Evolutionary conservation across 2,113 vertebrate genomes (phyloP), one percentile per base, ranked within the genome.

Genomic region (Cyprinodon tularosa): DNA sequence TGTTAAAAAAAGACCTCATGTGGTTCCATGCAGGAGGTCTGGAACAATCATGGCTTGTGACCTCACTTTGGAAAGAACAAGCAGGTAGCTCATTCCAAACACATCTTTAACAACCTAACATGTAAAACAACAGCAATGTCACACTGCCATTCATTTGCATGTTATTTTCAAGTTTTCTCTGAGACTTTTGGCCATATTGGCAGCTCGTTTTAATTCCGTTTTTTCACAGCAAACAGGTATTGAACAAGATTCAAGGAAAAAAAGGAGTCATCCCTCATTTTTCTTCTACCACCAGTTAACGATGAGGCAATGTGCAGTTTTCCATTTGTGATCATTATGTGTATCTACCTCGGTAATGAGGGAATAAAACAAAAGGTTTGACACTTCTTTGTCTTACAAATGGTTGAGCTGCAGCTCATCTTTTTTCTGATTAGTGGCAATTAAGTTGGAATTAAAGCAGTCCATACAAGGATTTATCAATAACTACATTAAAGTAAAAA

Each of bases 281-380:
- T 65, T 59, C 70, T 72, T 84, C 62, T 72, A 53, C 60, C 62
- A 81, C 66, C 77, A 87, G 80, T 91, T 91, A 91, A 79, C 80
- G 45, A 53, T 73, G 71, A 87, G 79, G 48, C 40, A 64, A 78
- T 37, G 62, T 87, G 87, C 83, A 84, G 81, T 69, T 82, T 64
- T 81, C 78, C 77, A 87, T 91, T 89, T 90, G 77, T 77, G 86
- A 82, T 87, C 82, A 81, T 94, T 85, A 81, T 67, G 84, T 64
- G 38, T 84, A 88, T 91, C 87, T 86, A 72, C 83, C 89, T 87
- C 86, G 77, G 61, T 85, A 83, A 93, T 82, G 80, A 86, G 68
- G 72, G 62, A 57, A 50, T 69, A 75, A 78, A 80, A 86, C 74
- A 91, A 83, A 90, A 93, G 90, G 90, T 91, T 86, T 91, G 69